These are phyloP conservation scores for Hemibagrus guttatus DNA, from an alignment of 2,797 vertebrate genomes.

Conservation along the genomic window DNA sequence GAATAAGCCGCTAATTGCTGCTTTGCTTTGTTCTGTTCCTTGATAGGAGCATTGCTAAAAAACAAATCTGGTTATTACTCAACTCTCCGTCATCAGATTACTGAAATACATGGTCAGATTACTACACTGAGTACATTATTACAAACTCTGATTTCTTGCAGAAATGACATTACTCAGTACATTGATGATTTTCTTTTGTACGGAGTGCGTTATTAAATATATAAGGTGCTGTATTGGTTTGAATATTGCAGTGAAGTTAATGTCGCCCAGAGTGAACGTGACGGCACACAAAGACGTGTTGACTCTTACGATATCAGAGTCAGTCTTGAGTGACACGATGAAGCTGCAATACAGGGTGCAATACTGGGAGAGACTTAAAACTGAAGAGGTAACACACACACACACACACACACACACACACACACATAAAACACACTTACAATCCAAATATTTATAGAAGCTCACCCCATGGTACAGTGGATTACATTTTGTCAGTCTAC, in stretches of 20 bases:
- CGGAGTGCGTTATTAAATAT: background rate
- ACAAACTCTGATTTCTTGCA: background rate
- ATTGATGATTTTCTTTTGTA: background rate
- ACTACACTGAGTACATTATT: background rate
- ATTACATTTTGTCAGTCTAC: background rate
- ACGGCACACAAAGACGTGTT: slow-evolving; percentile 1
- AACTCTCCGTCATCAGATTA: background rate
- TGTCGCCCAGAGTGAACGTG: background rate
- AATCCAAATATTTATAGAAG: background rate
- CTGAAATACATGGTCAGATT: background rate
- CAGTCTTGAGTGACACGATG: background rate
- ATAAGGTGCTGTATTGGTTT: background rate
- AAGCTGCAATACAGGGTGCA: background rate
- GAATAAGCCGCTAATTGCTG: too few species aligned
- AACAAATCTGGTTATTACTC: background rate
- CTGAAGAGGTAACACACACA: slow-evolving; percentile 20
- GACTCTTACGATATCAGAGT: background rate
- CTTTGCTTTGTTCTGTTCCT: background rate
- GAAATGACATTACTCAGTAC: background rate
- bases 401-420: background rate
- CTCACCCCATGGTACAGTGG: background rate
- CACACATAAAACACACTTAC: background rate
- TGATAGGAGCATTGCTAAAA: background rate
- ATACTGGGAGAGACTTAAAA: slow-evolving; percentile 29
- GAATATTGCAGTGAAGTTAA: slow-evolving; percentile 13